A percentile compares a stretch with the other conserved stretches of the same genome.
These are phyloP conservation scores for Jaculus jaculus DNA, from an alignment of 2,113 vertebrate species.

Conservation along the genomic window DNA sequence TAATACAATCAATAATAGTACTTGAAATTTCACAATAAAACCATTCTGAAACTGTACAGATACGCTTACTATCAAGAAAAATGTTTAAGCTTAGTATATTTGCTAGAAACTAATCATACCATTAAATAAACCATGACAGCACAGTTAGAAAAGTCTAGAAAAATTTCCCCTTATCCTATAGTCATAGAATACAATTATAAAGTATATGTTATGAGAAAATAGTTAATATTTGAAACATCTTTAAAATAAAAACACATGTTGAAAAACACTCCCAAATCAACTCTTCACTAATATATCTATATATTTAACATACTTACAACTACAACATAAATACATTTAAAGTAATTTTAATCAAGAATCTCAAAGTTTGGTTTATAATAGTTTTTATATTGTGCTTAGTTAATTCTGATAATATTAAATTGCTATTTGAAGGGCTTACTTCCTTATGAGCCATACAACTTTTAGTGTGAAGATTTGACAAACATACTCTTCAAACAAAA, in stretches of 20 bases:
- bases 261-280: conserved; percentile 38
- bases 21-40: conserved; percentile 36
- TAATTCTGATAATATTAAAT: background rate
- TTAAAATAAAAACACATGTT: conserved; percentile 27
- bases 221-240: conserved; percentile 17
- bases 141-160: background rate
- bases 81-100: conserved; percentile 5
- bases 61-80: conserved; percentile 35
- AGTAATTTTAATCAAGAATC: conserved; percentile 39
- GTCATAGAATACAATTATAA: background rate
- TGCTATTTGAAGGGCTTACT: conserved; percentile 32
- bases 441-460: background rate
- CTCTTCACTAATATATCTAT: background rate
- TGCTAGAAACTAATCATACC: background rate
- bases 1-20: background rate
- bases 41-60: background rate
- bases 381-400: background rate
- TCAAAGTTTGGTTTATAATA: background rate
- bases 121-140: background rate
- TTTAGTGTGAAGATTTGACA: conserved; percentile 16
- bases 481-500: conserved; percentile 6
- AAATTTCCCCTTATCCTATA: background rate
- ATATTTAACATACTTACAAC: conserved; percentile 18
- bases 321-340: background rate
- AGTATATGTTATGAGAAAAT: background rate